These are phyloP conservation scores for Oryzias javanicus DNA, from an alignment of 2,113 vertebrate species.

Conservation along the genomic window DNA sequence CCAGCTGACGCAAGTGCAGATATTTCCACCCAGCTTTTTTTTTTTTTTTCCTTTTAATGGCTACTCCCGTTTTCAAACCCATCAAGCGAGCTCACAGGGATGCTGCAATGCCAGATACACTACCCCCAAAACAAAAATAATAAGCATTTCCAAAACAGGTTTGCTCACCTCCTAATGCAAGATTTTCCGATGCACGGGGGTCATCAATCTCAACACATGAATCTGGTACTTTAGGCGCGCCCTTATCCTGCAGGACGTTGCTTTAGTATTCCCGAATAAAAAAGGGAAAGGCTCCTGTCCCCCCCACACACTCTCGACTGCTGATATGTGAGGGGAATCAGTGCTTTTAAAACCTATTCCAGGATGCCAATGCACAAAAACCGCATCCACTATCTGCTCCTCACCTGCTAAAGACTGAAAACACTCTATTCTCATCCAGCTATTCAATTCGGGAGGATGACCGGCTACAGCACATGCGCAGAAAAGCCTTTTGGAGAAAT, in stretches of 20 bases:
- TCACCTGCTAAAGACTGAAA: constrained; percentile 62
- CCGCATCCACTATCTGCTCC: constrained; percentile 41
- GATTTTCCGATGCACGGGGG: constrained; percentile 56
- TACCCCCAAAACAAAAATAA: constrained; percentile 33
- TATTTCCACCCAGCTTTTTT: constrained; percentile 60
- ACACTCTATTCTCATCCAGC: constrained; percentile 58
- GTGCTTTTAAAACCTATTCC: constrained; percentile 13
- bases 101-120: constrained; percentile 29
- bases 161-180: constrained; percentile 72
- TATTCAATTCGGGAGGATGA: constrained; percentile 55
- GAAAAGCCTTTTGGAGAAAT: neutral
- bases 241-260: constrained; percentile 72
- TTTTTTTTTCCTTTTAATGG: constrained; percentile 17
- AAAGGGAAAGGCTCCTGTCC: constrained; percentile 22
- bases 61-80: constrained; percentile 53
- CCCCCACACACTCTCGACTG: constrained; percentile 22
- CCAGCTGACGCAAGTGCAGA: constrained; percentile 75
- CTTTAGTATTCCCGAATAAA: constrained; percentile 46
- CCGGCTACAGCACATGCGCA: constrained; percentile 69
- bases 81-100: constrained; percentile 40
- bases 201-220: constrained; percentile 76
- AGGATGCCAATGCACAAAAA: constrained; percentile 9
- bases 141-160: neutral
- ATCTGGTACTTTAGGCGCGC: constrained; percentile 71
- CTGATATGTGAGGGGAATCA: constrained; percentile 39